Evolutionary conservation across 2,888 invertebrate species (phyloP).

Genomic region (Asteroscopus sphinx): DNA sequence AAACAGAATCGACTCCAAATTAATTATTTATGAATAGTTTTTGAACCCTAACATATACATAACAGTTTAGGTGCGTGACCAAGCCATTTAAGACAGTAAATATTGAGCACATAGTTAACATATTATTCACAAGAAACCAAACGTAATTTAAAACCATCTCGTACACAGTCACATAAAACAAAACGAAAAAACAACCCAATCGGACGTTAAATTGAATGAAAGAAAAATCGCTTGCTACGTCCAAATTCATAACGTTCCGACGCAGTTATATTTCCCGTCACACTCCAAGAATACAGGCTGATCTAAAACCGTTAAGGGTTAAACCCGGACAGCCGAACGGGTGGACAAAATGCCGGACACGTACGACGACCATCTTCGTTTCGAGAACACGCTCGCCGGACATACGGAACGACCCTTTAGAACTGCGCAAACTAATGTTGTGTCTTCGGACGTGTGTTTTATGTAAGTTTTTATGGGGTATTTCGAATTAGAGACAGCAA

Average conservation of each 20-base stretch:
- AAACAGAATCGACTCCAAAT: too few species aligned
- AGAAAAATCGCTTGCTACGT: conserved; percentile 45
- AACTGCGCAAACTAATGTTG: conserved; percentile 64
- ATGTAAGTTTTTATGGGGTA: conserved; percentile 41
- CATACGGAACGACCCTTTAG: conserved; percentile 65
- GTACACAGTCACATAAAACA: conserved; percentile 30
- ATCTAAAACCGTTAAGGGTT: conserved; percentile 66
- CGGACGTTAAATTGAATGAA: conserved; percentile 51
- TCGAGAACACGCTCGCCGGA: conserved; percentile 65
- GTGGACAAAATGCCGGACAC: conserved; percentile 65
- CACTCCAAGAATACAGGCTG: conserved; percentile 65
- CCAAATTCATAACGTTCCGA: conserved; percentile 55
- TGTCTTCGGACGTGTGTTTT: conserved; percentile 50
- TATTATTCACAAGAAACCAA: too few species aligned
- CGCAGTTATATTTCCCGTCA: conserved; percentile 63
- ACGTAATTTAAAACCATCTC: conserved; percentile 11
- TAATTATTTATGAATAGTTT: too few species aligned
- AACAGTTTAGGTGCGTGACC: too few species aligned
- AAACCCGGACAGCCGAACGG: conserved; percentile 29
- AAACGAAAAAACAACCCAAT: conserved; percentile 39
- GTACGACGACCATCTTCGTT: conserved; percentile 73
- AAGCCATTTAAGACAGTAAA: too few species aligned
- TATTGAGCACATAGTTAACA: too few species aligned
- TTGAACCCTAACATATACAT: too few species aligned
- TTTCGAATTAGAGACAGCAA: conserved; percentile 36